Evolutionary conservation across 1,140 invertebrate genomes (phyloP), one percentile per base, ranked within the genome.

Genomic region (Myzus persicae): DNA sequence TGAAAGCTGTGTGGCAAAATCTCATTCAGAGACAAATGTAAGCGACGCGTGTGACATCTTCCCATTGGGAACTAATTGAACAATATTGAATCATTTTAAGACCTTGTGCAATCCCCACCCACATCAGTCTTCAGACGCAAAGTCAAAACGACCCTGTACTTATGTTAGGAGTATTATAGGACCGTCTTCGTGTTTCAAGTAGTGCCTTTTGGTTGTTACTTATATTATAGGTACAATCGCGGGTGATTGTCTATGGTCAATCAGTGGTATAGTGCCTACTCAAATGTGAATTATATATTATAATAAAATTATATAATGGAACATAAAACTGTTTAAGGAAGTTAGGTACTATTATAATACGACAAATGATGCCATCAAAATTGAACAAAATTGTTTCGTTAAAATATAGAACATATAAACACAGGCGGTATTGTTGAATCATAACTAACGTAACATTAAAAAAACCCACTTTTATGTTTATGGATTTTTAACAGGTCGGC

Each of bases 1-100:
- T 98, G 18, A 98, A 98, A 95, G 97, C 97, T 38, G 97, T 98
- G 5, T 98, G 98, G 98, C 97, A 98, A 95, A 98, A 98, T 94
- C 96, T 98, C n/a, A 96, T 98, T 24, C 97, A 98, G 94, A 96
- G 97, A 93, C 98, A 98, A 95, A 98, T 98, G 97, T 98, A 96
- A 97, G 96, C 96, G 11, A 18, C n/a, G 1, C 31, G 59, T 76
- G 31, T n/a, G 31, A 67, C 59, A 14, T 67, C 0, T 67, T 14
- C 6, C 31, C 31, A 14, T 76, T 76, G 59, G 14, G 18, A n/a
- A 76, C 14, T 76, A 76, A n/a, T n/a, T n/a, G 14, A 76, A 76
- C n/a, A n/a, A 76, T 51, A 48, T 59, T 59, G 26, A n/a, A 31
- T n/a, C 3, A 51, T 24, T 67, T 59, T 59, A 59, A 11, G 26